A percentile compares a stretch with the other conserved stretches of the same genome.
Conservation (phyloP, 2,113 vertebrate species). For the Stigmatopora nigra region DNA sequence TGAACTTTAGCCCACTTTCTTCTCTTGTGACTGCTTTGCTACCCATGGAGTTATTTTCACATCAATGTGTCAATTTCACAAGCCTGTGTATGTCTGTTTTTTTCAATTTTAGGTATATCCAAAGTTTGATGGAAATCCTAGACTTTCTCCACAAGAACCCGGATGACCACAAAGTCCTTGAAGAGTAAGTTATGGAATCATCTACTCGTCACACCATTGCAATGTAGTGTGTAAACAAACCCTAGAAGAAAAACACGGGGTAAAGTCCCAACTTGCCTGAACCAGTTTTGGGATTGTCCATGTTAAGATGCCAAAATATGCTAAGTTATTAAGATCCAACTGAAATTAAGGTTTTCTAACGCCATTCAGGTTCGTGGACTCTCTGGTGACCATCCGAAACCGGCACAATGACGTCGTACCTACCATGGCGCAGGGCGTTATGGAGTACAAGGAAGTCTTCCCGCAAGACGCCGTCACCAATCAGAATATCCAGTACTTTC, state of each 20-base stretch:
- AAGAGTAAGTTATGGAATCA: slow-evolving; percentile 72
- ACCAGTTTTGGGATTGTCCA: not conserved
- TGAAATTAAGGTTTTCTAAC: not conserved
- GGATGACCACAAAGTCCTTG: slow-evolving; percentile 77
- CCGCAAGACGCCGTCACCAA: slow-evolving; percentile 81
- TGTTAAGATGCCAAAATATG: not conserved
- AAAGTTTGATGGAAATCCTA: slow-evolving; percentile 92
- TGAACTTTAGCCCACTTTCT: slow-evolving; percentile 63
- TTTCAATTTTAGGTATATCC: slow-evolving; percentile 76
- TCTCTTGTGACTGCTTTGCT: slow-evolving; percentile 7
- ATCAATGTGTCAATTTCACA: not conserved
- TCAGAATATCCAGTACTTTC: slow-evolving; percentile 94
- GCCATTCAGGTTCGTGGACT: slow-evolving; percentile 73
- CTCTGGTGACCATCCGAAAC: slow-evolving; percentile 88
- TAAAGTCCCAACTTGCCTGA: not conserved
- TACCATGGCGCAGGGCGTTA: slow-evolving; percentile 89
- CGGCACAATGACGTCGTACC: slow-evolving; percentile 92
- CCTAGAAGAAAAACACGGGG: not conserved
- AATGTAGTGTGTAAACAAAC: not conserved
- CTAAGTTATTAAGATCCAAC: not conserved
- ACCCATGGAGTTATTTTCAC: slow-evolving; percentile 8
- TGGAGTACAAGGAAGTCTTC: slow-evolving; percentile 87
- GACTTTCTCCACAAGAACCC: slow-evolving; percentile 84
- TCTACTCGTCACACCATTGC: not conserved
- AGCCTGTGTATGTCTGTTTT: not conserved